Conservation (phyloP, 1,140 invertebrate genomes). For the Metopolophium dirhodum region DNA sequence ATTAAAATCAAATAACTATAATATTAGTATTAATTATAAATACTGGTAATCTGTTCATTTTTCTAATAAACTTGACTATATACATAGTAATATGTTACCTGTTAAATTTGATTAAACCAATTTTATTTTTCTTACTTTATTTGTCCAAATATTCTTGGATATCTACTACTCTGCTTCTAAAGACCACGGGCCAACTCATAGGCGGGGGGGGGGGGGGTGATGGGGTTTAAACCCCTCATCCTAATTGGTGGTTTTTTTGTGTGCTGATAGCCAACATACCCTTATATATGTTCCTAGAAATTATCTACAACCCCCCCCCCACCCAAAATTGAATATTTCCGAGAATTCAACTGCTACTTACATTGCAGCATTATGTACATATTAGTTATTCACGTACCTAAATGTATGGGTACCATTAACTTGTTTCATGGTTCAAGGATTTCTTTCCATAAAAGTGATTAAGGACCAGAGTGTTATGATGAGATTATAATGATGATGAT, state of each 20-base stretch:
- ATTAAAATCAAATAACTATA: background rate
- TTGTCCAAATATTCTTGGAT: background rate
- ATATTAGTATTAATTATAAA: background rate
- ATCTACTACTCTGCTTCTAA: too few relatives aligned
- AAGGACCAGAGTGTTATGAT: background rate
- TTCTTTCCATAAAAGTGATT: background rate
- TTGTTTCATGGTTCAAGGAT: slow-evolving; percentile 10
- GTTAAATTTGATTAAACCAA: background rate
- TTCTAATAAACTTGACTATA: background rate
- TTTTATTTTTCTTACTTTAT: background rate
- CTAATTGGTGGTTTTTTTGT: too few relatives aligned
- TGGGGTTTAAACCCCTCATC: too few relatives aligned
- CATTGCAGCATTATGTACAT: background rate
- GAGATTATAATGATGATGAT: slow-evolving; percentile 41
- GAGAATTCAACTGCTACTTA: too few relatives aligned
- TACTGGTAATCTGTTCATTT: background rate
- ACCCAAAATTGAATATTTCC: too few relatives aligned
- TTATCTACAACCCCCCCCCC: too few relatives aligned
- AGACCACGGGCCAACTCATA: too few relatives aligned
- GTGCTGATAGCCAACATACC: too few relatives aligned
- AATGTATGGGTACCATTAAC: background rate
- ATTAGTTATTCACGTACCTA: background rate
- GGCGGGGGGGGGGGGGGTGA: too few relatives aligned
- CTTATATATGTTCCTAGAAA: too few relatives aligned
- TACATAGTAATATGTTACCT: background rate